Base-by-base conservation (phyloP, 2,888 invertebrate genomes). In the Eulithis prunata region DNA sequence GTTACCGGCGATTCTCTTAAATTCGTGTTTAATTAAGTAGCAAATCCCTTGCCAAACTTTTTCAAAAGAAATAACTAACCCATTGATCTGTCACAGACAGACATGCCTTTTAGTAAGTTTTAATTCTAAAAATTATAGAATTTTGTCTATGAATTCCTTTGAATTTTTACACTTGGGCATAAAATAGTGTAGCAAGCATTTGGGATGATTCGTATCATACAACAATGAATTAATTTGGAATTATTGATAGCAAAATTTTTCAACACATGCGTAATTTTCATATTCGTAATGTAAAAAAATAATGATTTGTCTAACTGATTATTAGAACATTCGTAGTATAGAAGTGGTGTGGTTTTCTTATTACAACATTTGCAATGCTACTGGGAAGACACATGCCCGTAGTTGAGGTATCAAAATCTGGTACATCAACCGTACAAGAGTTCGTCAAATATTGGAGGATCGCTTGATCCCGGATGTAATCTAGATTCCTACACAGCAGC, bases 1-100 rank as follows among this genome's bases (percentile, higher is more conserved):
- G 87, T 92, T 92, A 91, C 86, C 81, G 82, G 78, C 84, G 79
- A 84, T 87, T 87, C 86, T 87, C 83, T 86, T 84, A 86, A 87
- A 88, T 87, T 88, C 83, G 82, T 83, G 84, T 89, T 88, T 86
- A 85, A 89, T 88, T 89, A 84, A 85, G 83, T 85, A 86, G 80
- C 84, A 85, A 88, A 88, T 86, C 88, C 87, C 84, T 87, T 82
- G 80, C 75, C 71, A 70, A 82, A 88, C 73, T 88, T 88, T 86
- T 81, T 75, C 81, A 86, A 82, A 90, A 85, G 85, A 86, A 73
- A 69, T 67, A 71, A 79, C 81, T 69, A 41, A 71, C 79, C 82
- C 86, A 86, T 86, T 85, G 85, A 85, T 86, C 89, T 89, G 90
- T 85, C 88, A 86, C 75, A 78, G 80, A 81, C 75, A 78, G 79